Percentiles rank a stretch among this genome's conserved stretches.
phyloP scores from a whole-genome alignment of 2,888 invertebrate genomes.

The Archaeoteleia sp. region DNA sequence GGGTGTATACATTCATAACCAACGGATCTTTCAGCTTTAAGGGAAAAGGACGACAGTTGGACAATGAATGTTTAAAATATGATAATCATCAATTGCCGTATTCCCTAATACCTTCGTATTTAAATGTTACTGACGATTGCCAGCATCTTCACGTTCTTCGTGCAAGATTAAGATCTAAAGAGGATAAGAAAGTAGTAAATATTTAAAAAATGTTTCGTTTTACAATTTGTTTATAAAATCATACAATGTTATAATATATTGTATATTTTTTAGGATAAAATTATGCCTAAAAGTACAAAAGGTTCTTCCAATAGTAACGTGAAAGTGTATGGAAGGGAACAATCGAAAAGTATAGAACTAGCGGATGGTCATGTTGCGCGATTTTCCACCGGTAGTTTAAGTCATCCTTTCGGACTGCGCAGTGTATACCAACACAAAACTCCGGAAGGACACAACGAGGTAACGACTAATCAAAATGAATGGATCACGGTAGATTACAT shows the following conservation, averaged over 20 bases:
- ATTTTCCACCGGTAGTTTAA: constrained; percentile 80
- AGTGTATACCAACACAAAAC: constrained; percentile 82
- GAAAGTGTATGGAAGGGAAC: background rate
- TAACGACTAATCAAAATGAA: constrained; percentile 84
- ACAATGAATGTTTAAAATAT: constrained; percentile 69
- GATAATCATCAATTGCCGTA: constrained; percentile 62
- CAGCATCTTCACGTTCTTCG: constrained; percentile 77
- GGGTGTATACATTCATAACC: constrained; percentile 82
- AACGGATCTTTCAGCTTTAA: constrained; percentile 78
- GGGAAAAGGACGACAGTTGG: constrained; percentile 72
- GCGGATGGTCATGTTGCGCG: constrained; percentile 57
- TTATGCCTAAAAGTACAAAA: constrained; percentile 3
- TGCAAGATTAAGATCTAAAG: constrained; percentile 73
- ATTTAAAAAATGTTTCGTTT: constrained; percentile 33
- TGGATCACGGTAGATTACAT: constrained; percentile 95
- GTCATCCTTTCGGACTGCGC: constrained; percentile 80
- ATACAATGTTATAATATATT: constrained; percentile 6
- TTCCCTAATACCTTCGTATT: constrained; percentile 68
- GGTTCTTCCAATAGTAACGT: too few species aligned
- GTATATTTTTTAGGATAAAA: background rate
- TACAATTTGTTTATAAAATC: too few species aligned
- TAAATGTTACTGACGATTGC: constrained; percentile 78
- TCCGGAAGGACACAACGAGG: constrained; percentile 76
- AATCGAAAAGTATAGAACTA: constrained; percentile 62
- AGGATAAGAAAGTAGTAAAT: constrained; percentile 45